These are phyloP conservation scores for Drosophila pseudotakahashii DNA, from an alignment of 2,888 invertebrate genomes.

Conservation along the genomic window DNA sequence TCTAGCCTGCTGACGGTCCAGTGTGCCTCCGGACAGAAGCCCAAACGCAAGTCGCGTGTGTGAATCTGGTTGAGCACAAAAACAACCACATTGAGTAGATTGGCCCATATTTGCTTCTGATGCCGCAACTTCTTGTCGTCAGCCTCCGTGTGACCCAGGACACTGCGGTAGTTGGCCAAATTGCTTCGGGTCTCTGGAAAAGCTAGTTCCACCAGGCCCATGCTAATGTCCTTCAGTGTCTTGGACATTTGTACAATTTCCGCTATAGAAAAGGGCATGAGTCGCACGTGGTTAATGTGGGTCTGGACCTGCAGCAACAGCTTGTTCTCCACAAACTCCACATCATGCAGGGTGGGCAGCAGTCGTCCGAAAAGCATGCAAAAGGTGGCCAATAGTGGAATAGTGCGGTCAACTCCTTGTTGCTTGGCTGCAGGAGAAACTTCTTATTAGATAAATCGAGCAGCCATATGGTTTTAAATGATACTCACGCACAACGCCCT, in stretches of 20 bases:
- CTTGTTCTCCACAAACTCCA: slow-evolving; percentile 89
- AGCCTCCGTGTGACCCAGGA: slow-evolving; percentile 81
- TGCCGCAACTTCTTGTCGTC: slow-evolving; percentile 82
- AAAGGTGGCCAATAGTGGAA: slow-evolving; percentile 93
- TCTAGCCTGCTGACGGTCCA: slow-evolving; percentile 87
- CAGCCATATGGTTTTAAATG: no score
- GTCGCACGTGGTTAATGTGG: slow-evolving; percentile 70
- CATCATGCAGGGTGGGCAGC: slow-evolving; percentile 93
- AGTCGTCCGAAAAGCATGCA: slow-evolving; percentile 92
- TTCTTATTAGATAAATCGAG: background rate
- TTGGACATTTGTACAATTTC: slow-evolving; percentile 90
- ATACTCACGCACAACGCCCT: slow-evolving; percentile 84
- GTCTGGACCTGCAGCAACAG: slow-evolving; percentile 58
- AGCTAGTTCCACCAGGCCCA: slow-evolving; percentile 93
- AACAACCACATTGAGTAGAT: slow-evolving; percentile 89
- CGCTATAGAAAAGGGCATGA: slow-evolving; percentile 88
- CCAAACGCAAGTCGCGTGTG: slow-evolving; percentile 92
- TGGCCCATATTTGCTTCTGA: slow-evolving; percentile 89
- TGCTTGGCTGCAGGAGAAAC: slow-evolving; percentile 84
- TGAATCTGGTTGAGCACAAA: slow-evolving; percentile 92
- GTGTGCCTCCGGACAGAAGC: slow-evolving; percentile 89
- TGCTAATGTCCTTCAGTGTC: slow-evolving; percentile 90
- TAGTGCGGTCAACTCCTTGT: slow-evolving; percentile 86
- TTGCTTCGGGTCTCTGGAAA: slow-evolving; percentile 91
- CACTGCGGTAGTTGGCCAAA: slow-evolving; percentile 87